Conservation (phyloP, 2,113 vertebrate genomes). For the Dromaius novaehollandiae region DNA sequence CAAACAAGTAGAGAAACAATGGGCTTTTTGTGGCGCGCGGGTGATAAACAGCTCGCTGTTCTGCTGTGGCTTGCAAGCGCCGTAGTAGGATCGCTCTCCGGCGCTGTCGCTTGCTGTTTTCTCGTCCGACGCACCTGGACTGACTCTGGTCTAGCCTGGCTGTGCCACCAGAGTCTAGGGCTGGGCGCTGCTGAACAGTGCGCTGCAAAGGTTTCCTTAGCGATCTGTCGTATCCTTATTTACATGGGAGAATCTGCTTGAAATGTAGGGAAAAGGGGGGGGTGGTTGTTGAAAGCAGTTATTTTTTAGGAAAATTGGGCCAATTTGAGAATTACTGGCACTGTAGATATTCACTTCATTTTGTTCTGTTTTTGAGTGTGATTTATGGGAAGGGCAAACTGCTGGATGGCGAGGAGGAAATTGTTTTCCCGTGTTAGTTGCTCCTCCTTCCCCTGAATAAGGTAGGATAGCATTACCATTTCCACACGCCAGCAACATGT, state of each 20-base stretch:
- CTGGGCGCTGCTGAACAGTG: background rate
- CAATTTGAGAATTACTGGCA: background rate
- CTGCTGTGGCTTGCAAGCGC: background rate
- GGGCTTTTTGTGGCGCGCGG: background rate
- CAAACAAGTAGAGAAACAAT: background rate
- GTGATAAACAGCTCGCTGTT: background rate
- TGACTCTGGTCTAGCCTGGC: background rate
- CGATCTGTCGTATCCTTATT: background rate
- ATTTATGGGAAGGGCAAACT: background rate
- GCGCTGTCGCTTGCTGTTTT: background rate
- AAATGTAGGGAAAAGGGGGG: background rate
- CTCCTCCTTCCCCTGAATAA: background rate
- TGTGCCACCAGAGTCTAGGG: background rate
- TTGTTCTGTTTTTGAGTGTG: background rate
- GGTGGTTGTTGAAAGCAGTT: constrained; percentile 6
- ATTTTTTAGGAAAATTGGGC: background rate
- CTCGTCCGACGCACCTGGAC: background rate
- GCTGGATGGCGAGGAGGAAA: background rate
- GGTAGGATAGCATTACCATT: background rate
- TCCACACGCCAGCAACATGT: accelerated
- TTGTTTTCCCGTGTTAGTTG: background rate
- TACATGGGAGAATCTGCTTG: background rate
- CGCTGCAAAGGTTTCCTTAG: background rate
- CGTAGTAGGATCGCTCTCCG: background rate
- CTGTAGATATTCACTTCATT: background rate